phyloP scores from a whole-genome alignment of 2,113 vertebrate genomes.

The Pseudopodoces humilis region DNA sequence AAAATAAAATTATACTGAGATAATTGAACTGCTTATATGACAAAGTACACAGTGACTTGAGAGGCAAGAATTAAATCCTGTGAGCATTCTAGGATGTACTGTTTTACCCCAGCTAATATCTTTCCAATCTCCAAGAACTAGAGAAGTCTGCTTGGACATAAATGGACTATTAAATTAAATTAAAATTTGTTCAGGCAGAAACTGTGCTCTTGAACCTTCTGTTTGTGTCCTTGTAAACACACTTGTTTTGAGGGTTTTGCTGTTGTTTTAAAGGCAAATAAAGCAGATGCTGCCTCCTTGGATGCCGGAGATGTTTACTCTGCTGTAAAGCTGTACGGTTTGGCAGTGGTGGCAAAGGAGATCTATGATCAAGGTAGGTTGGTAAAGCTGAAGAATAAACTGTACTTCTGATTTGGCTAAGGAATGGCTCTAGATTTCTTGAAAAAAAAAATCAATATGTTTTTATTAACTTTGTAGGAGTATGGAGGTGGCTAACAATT shows the following conservation, averaged over 20 bases:
- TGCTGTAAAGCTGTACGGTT: conserved; percentile 85
- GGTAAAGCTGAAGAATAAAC: neutral
- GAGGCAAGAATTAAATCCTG: neutral
- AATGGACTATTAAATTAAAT: neutral
- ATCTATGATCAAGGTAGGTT: conserved; percentile 81
- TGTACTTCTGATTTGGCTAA: neutral
- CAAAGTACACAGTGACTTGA: neutral
- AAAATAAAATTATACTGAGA: neutral
- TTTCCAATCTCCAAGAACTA: neutral
- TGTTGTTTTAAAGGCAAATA: conserved; percentile 78
- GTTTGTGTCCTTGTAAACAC: neutral
- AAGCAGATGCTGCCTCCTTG: conserved; percentile 84
- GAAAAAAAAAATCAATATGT: rapidly evolving
- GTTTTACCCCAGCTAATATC: neutral
- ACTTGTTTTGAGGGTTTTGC: neutral
- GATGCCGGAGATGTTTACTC: conserved; percentile 90
- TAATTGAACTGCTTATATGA: neutral
- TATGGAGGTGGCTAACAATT: neutral
- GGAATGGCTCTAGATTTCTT: neutral
- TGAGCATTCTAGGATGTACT: neutral
- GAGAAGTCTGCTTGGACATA: neutral
- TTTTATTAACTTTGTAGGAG: neutral
- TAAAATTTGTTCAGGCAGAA: neutral
- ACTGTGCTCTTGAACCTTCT: neutral
- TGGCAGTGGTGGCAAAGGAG: conserved; percentile 84